Percentiles rank a stretch among this genome's conserved stretches.
Evolutionary conservation across 2,797 vertebrate genomes (phyloP).

Genomic region (Myioborus miniatus): DNA sequence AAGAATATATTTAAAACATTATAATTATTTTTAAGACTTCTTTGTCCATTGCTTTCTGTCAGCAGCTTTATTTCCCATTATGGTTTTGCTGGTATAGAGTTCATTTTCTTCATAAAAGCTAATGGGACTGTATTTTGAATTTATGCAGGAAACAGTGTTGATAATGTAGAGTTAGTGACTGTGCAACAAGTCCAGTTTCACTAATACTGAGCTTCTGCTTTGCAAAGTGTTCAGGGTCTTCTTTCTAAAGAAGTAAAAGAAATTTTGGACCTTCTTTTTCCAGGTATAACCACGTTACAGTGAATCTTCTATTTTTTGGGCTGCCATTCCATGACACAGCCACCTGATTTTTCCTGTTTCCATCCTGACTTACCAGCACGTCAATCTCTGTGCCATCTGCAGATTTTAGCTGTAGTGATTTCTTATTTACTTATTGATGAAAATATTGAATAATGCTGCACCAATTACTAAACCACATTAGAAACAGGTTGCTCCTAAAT

Average conservation of each 20-base stretch:
- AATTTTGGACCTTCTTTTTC: neutral
- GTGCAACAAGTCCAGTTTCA: neutral
- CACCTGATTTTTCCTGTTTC: neutral
- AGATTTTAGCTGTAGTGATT: neutral
- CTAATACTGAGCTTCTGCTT: neutral
- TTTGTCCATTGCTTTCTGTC: neutral
- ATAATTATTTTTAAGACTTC: neutral
- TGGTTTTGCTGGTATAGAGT: neutral
- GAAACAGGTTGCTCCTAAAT: neutral
- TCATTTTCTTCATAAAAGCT: neutral
- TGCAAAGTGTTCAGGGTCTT: neutral
- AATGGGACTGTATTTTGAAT: neutral
- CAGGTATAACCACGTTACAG: neutral
- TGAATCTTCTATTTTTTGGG: neutral
- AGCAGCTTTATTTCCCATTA: neutral
- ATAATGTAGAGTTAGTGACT: neutral
- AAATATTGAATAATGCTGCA: conserved; percentile 8
- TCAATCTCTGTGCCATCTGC: neutral
- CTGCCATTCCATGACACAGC: neutral
- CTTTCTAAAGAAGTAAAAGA: neutral
- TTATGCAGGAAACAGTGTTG: neutral
- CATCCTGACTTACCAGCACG: neutral
- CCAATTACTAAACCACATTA: neutral
- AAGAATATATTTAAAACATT: neutral
- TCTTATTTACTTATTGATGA: conserved; percentile 32